These are phyloP conservation scores for Pachyrhynchus sulphureomaculatus DNA, from an alignment of 1,140 invertebrate species.

Conservation along the genomic window DNA sequence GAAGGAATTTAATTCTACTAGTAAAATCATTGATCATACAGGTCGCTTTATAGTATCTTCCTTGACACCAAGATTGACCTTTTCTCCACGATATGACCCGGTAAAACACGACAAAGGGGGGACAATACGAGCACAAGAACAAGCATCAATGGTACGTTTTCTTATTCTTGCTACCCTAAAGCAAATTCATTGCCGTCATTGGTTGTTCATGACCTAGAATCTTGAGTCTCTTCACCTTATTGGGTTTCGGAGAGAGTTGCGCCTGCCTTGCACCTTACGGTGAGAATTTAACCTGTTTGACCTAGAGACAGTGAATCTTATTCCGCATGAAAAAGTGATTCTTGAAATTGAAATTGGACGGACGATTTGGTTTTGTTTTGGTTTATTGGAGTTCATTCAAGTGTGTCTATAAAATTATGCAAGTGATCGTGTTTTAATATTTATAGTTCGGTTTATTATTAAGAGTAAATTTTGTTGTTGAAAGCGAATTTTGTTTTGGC, in stretches of 20 bases:
- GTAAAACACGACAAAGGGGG: constrained; percentile 21
- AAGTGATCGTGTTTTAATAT: too few relatives aligned
- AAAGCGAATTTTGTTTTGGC: too few relatives aligned
- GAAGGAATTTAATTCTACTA: constrained; percentile 26
- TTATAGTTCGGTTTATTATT: too few relatives aligned
- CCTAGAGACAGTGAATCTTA: constrained; percentile 19
- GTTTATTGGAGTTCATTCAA: too few relatives aligned
- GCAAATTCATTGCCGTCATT: constrained; percentile 19
- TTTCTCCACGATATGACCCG: constrained; percentile 37
- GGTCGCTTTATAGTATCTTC: constrained; percentile 43
- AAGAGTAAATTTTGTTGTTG: too few relatives aligned
- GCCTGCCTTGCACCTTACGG: constrained; percentile 26
- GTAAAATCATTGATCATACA: constrained; percentile 27
- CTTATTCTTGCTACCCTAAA: constrained; percentile 20
- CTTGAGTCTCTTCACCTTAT: constrained; percentile 21
- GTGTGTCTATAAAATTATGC: too few relatives aligned
- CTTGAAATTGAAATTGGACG: constrained; percentile 9
- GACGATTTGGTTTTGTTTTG: too few relatives aligned
- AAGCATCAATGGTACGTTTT: constrained; percentile 27
- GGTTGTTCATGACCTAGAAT: constrained; percentile 25
- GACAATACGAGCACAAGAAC: constrained; percentile 11
- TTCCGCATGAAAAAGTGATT: constrained; percentile 3
- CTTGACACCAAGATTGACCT: constrained; percentile 42
- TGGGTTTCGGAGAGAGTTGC: constrained; percentile 30
- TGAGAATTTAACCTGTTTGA: constrained; percentile 14